Conservation (phyloP, 1,140 invertebrate genomes). For the Drosophila baimaii region DNA sequence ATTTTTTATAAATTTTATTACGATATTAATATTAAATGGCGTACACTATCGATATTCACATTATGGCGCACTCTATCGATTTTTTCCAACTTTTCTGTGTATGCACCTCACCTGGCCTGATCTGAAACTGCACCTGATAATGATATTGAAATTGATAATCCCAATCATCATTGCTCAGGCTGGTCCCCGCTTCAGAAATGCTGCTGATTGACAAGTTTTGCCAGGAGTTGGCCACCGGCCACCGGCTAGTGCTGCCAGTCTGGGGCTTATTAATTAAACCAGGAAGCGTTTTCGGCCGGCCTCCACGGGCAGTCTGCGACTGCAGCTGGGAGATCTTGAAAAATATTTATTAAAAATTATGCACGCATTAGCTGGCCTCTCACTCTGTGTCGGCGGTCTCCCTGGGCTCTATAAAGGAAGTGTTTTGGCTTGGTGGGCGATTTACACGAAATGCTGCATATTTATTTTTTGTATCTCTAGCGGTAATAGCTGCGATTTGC, state of each 20-base stretch:
- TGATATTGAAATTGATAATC: conserved; percentile 68
- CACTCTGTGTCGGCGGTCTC: conserved; percentile 11
- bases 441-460: conserved; percentile 75
- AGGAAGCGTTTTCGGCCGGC: conserved; percentile 64
- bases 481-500: conserved; percentile 49
- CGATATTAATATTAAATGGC: too few species aligned
- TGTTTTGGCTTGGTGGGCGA: conserved; percentile 69
- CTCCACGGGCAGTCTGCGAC: conserved; percentile 40
- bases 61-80: neutral
- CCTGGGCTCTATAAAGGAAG: conserved; percentile 69
- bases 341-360: conserved; percentile 83
- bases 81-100: neutral
- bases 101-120: neutral
- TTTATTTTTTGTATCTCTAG: conserved; percentile 61
- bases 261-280: conserved; percentile 74
- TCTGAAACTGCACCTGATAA: conserved; percentile 42
- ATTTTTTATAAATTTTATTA: too few species aligned
- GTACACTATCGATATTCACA: neutral
- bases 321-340: conserved; percentile 73
- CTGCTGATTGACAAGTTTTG: conserved; percentile 74
- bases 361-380: conserved; percentile 69
- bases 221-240: conserved; percentile 3
- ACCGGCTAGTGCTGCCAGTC: neutral
- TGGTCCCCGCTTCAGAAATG: conserved; percentile 52
- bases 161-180: conserved; percentile 57